phyloP scores from a whole-genome alignment of 2,888 invertebrate genomes.

The Slavum lentiscoides region DNA sequence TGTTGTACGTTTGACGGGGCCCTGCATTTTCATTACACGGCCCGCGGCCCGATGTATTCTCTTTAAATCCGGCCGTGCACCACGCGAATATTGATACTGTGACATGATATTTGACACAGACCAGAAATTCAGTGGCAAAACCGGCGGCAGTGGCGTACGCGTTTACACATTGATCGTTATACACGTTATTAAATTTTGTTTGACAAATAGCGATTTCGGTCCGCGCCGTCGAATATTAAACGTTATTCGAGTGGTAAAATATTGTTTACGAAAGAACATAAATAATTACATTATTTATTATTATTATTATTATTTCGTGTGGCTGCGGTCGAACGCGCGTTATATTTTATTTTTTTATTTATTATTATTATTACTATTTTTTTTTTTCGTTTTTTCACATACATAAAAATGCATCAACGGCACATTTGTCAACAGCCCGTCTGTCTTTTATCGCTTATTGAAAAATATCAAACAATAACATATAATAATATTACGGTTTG shows the following conservation, averaged over 20 bases:
- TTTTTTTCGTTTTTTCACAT: neutral
- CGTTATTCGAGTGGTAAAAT: constrained; percentile 13
- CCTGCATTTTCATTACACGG: too few species aligned
- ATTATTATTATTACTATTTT: neutral
- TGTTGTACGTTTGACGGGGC: too few species aligned
- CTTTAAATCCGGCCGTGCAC: too few species aligned
- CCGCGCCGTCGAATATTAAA: constrained; percentile 6
- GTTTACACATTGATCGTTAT: constrained; percentile 9
- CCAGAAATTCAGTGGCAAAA: too few species aligned
- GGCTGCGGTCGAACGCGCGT: constrained; percentile 4
- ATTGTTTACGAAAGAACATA: constrained; percentile 44
- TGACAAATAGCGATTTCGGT: constrained; percentile 41
- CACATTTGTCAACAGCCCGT: constrained; percentile 50
- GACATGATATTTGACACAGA: too few species aligned
- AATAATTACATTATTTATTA: constrained; percentile 50
- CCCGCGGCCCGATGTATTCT: too few species aligned
- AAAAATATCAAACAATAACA: constrained; percentile 50
- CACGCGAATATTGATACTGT: too few species aligned
- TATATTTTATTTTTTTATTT: constrained; percentile 21
- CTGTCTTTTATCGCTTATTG: constrained; percentile 49
- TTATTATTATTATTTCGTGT: constrained; percentile 14
- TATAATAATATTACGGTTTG: constrained; percentile 1
- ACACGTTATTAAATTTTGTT: constrained; percentile 19
- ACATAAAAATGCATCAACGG: constrained; percentile 50
- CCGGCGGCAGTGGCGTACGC: too few species aligned